Conservation (phyloP, 1,140 invertebrate genomes). For the Oryzaephilus surinamensis region DNA sequence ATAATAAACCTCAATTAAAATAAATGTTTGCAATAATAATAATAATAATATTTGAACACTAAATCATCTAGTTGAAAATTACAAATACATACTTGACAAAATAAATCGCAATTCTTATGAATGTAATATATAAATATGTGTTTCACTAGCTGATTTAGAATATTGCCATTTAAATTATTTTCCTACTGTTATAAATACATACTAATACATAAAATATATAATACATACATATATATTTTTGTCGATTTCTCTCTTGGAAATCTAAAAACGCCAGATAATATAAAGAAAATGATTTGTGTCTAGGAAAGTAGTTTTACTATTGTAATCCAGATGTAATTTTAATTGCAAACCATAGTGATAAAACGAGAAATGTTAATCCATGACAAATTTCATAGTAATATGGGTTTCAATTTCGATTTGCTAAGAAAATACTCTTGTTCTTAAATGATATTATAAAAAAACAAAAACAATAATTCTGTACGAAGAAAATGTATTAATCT, state of each 20-base stretch:
- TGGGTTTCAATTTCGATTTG: background rate
- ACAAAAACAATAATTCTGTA: too few relatives aligned
- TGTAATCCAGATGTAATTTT: slow-evolving; percentile 27
- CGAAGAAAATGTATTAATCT: background rate
- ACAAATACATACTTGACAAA: slow-evolving; percentile 4
- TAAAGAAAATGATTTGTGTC: slow-evolving; percentile 21
- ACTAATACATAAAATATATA: too few relatives aligned
- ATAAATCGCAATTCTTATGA: background rate
- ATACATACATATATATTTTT: too few relatives aligned
- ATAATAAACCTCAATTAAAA: too few relatives aligned
- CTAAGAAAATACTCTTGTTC: background rate
- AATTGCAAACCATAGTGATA: slow-evolving; percentile 26
- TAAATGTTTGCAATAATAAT: too few relatives aligned
- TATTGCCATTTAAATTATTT: background rate
- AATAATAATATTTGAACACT: too few relatives aligned
- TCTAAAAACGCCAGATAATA: slow-evolving; percentile 21
- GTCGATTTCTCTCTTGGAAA: too few relatives aligned
- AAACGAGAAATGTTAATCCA: slow-evolving; percentile 4
- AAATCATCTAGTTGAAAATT: too few relatives aligned
- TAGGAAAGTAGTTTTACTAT: slow-evolving; percentile 24
- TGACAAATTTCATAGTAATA: background rate
- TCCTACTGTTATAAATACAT: too few relatives aligned
- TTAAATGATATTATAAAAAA: background rate
- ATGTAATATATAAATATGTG: background rate
- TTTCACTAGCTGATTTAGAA: background rate